Evolutionary conservation across 2,888 invertebrate genomes (phyloP).

Genomic region (Strigamia maritima): DNA sequence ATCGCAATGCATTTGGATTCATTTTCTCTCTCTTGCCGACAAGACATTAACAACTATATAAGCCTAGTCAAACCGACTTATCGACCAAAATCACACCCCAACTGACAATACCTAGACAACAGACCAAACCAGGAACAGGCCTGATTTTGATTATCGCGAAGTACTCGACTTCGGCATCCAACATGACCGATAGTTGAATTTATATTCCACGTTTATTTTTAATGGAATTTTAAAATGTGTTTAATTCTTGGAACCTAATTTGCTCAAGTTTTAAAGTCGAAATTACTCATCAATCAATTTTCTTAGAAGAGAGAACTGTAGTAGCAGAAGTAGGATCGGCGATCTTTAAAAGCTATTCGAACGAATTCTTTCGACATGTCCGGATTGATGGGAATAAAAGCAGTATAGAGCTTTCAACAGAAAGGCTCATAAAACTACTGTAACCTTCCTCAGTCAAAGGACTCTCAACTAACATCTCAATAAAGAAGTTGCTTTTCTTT

Average conservation of each 20-base stretch:
- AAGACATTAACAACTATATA: too few species aligned
- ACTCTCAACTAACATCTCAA: slow-evolving; percentile 1
- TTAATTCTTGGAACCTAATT: neutral
- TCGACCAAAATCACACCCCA: too few species aligned
- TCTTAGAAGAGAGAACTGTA: neutral
- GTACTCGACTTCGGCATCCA: too few species aligned
- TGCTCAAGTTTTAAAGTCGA: neutral
- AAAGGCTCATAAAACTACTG: neutral
- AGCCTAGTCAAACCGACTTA: too few species aligned
- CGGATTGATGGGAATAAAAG: neutral
- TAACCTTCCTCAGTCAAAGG: neutral
- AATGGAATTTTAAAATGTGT: neutral
- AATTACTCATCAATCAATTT: neutral
- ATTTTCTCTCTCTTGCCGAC: too few species aligned
- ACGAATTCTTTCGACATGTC: neutral
- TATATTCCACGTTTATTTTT: too few species aligned
- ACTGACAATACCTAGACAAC: too few species aligned
- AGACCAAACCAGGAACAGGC: too few species aligned
- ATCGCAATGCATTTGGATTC: too few species aligned
- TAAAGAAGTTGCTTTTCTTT: slow-evolving; percentile 12
- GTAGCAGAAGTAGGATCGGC: neutral
- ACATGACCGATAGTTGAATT: too few species aligned
- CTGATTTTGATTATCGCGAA: too few species aligned
- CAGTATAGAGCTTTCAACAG: neutral
- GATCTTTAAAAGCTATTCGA: neutral